phyloP scores from a whole-genome alignment of 2,113 vertebrate species.

The Crypturellus undulatus region DNA sequence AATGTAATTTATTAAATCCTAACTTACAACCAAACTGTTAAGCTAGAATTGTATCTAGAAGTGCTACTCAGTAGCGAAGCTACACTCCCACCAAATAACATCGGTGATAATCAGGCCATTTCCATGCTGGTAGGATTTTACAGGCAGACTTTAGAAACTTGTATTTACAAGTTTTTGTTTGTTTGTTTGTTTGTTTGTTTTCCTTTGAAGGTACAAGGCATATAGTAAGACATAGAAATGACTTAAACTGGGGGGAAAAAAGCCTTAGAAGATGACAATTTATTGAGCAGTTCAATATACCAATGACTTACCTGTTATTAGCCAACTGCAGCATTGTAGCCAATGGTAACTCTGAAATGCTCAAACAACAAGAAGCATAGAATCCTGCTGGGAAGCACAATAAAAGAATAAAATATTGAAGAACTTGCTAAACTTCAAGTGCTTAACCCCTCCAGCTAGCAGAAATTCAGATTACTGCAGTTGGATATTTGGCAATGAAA shows the following conservation, averaged over 20 bases:
- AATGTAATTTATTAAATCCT: background rate
- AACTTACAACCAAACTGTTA: background rate
- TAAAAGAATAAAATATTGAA: background rate
- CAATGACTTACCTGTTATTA: background rate
- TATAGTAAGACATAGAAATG: background rate
- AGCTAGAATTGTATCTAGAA: rapidly evolving
- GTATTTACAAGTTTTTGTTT: background rate
- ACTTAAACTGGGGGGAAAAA: background rate
- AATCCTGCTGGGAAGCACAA: background rate
- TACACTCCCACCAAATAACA: background rate
- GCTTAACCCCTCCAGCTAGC: background rate
- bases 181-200: background rate
- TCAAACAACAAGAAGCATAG: background rate
- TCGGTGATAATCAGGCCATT: background rate
- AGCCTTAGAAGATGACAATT: background rate
- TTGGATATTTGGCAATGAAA: background rate
- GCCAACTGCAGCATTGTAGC: background rate
- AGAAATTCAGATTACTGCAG: background rate
- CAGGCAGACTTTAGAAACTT: background rate
- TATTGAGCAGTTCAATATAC: background rate
- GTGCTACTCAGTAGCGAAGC: background rate
- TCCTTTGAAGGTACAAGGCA: background rate
- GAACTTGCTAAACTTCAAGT: background rate
- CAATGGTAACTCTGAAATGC: background rate
- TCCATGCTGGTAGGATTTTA: background rate